Base-by-base conservation (phyloP, 2,797 vertebrate genomes). In the Neopelma chrysocephalum region DNA sequence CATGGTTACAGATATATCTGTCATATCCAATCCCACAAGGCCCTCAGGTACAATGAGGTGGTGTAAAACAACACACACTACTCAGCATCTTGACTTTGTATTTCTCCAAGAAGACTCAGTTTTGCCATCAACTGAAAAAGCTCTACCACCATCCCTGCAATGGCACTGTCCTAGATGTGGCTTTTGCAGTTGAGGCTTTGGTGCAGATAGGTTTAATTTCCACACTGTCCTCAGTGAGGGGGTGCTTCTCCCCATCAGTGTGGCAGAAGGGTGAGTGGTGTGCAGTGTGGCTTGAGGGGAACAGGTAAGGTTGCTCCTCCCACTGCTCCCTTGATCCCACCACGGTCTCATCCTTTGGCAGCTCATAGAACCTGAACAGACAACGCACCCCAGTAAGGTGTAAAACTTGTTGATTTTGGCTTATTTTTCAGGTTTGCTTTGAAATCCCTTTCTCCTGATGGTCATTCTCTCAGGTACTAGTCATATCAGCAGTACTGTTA, bases 191-290 rank as follows among this genome's bases (percentile, higher is more conserved):
- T 12, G 6, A 13, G 16, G 12, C 2, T 68, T 54, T 58, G 61
- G 5, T 34, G 7, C 23, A 61, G 40, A 2, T 7, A 20, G 23
- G 14, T 23, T 71, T 54, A 42, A 62, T 70, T 70, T 43, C 34
- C 34, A 48, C 34, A 5, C 21, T 15, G 34, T n/a, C 29, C 65
- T 73, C 9, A 3, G 7, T 4, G 2, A 4, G 23, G 7, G 15
- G 21, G 13, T 26, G 4, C n/a, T 38, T 56, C 16, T 26, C 15
- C 17, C 22, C 2, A 2, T 5, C 11, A 23, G 29, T 0, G 5
- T 23, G 14, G 36, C 47, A 40, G 38, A 73, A 42, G 4, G 14
- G 26, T 27, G 6, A 58, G 25, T 8, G 29, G 14, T 8, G 12
- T 32, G 23, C 19, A 54, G 34, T 3, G 6, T 21, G 21, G 8